Percentiles rank a stretch among this genome's conserved stretches.
These are phyloP conservation scores for Sinohyriopsis cumingii DNA, from an alignment of 2,888 invertebrate genomes.

Conservation along the genomic window DNA sequence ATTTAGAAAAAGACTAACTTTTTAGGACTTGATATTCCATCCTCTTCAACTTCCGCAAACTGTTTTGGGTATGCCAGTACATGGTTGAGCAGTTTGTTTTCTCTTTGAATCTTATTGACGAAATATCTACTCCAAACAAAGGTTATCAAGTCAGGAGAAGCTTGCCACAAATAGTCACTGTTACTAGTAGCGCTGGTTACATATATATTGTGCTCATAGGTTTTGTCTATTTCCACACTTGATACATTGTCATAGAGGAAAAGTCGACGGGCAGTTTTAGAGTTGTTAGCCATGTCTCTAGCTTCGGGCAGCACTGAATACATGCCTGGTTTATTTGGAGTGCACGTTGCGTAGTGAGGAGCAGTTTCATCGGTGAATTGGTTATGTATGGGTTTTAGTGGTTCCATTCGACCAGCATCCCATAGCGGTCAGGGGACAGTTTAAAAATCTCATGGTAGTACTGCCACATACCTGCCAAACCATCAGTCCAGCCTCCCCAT, in stretches of 20 bases:
- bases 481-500: too few relatives aligned
- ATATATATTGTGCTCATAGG: constrained; percentile 10
- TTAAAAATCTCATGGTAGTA: too few relatives aligned
- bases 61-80: constrained; percentile 10
- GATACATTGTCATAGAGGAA: constrained; percentile 42
- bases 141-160: background rate
- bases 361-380: too few relatives aligned
- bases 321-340: constrained; percentile 33
- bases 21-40: too few relatives aligned
- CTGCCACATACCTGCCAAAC: too few relatives aligned
- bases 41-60: too few relatives aligned
- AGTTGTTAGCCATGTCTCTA: constrained; percentile 48
- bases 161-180: constrained; percentile 24
- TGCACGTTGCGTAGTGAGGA: constrained; percentile 15
- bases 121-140: constrained; percentile 33
- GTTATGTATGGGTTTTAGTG: too few relatives aligned
- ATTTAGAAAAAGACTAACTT: too few relatives aligned
- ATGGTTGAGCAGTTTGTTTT: constrained; percentile 15
- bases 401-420: too few relatives aligned
- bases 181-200: constrained; percentile 14
- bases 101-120: constrained; percentile 22
- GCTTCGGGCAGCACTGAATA: constrained; percentile 45
- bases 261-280: constrained; percentile 37
- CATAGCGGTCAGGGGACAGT: too few relatives aligned
- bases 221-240: constrained; percentile 11